A percentile compares a stretch with the other conserved stretches of the same genome.
phyloP scores from a whole-genome alignment of 2,888 invertebrate species.

The Ashinkailepas kermadecensis region DNA sequence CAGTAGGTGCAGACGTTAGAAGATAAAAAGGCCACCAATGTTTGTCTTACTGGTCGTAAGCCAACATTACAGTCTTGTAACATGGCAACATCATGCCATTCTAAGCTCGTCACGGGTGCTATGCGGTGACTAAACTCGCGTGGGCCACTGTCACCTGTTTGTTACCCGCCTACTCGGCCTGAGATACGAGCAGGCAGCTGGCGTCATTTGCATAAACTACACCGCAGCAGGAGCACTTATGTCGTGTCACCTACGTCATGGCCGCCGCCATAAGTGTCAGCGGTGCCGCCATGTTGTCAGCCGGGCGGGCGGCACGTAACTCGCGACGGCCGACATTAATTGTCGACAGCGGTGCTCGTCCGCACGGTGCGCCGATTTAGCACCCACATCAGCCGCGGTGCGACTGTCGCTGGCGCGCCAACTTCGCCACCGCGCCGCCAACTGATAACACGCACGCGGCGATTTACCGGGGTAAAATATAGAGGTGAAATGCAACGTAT shows the following conservation, averaged over 20 bases:
- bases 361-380: neutral
- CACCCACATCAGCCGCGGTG: neutral
- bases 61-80: too few species aligned
- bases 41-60: too few species aligned
- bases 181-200: neutral
- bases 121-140: too few species aligned
- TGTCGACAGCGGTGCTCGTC: neutral
- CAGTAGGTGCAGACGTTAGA: too few species aligned
- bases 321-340: neutral
- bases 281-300: neutral
- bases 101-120: too few species aligned
- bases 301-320: neutral
- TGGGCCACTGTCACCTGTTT: too few species aligned
- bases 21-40: too few species aligned
- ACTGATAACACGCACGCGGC: neutral
- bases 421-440: neutral
- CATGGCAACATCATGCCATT: too few species aligned
- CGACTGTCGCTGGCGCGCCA: neutral
- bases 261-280: neutral
- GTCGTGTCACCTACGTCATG: neutral
- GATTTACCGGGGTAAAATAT: neutral
- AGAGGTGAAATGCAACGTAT: neutral
- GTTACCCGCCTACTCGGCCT: too few species aligned
- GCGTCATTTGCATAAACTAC: neutral
- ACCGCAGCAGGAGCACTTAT: neutral